Conservation (phyloP, 2,797 vertebrate species). For the Lutjanus campechanus region DNA sequence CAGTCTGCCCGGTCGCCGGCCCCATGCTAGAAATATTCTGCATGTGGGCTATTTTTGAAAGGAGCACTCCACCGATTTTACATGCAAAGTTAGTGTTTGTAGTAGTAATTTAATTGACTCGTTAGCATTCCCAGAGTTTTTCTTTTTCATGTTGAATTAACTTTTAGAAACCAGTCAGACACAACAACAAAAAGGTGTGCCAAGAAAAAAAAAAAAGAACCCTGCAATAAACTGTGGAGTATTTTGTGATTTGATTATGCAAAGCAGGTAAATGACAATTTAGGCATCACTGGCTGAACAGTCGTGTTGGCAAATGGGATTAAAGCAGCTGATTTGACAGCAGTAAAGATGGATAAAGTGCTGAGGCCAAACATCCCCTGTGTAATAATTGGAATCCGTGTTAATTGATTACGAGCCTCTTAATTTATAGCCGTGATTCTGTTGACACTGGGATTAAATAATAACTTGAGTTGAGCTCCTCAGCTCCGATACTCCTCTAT, state of each 20-base stretch:
- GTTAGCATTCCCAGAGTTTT: slow-evolving; percentile 16
- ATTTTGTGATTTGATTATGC: slow-evolving; percentile 64
- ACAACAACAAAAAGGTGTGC: slow-evolving; percentile 8
- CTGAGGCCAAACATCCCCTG: slow-evolving; percentile 37
- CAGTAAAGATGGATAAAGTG: slow-evolving; percentile 71
- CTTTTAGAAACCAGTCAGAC: slow-evolving; percentile 4
- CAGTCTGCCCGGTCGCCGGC: too few relatives aligned
- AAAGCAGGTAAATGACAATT: slow-evolving; percentile 55
- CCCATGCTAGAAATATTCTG: too few relatives aligned
- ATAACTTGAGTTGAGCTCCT: slow-evolving; percentile 83
- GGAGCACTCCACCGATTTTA: too few relatives aligned
- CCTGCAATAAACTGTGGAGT: slow-evolving; percentile 13
- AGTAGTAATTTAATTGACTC: not conserved
- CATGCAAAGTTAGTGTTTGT: too few relatives aligned
- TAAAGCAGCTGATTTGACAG: slow-evolving; percentile 61
- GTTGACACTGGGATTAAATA: slow-evolving; percentile 90
- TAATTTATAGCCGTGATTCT: slow-evolving; percentile 84
- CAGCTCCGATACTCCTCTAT: slow-evolving; percentile 75
- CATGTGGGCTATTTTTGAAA: too few relatives aligned
- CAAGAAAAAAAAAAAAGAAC: slow-evolving; percentile 9
- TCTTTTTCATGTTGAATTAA: slow-evolving; percentile 31
- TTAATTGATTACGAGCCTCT: slow-evolving; percentile 86
- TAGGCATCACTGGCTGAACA: slow-evolving; percentile 27
- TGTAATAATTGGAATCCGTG: slow-evolving; percentile 78
- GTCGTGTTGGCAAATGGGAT: slow-evolving; percentile 63